Base-by-base conservation (phyloP, 2,797 vertebrate genomes). In the Cyprinodon diabolis region DNA sequence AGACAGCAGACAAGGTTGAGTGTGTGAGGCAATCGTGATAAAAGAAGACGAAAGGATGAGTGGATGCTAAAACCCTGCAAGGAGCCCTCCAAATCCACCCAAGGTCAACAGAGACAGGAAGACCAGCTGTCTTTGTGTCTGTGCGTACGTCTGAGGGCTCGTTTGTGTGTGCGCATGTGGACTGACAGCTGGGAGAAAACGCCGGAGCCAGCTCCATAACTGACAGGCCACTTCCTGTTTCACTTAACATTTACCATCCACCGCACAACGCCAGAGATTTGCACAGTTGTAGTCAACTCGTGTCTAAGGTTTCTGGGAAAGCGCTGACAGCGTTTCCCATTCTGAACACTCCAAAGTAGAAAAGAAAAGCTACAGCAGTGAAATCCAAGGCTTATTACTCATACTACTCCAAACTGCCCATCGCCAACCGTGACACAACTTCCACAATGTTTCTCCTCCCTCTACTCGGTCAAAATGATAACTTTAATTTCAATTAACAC, bases 161-260 rank as follows among this genome's bases (percentile, higher is more conserved):
- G 85, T 89, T 86, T 91, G 86, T 82, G 88, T 84, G 88, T 81
- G 86, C 78, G 84, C 63, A 73, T 71, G 76, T 68, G 48, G 83
- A 82, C 79, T 78, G 85, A 88, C 92, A 93, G 91, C 92, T 93
- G 90, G 87, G 86, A 90, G 86, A 89, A 87, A 90, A 90, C 72
- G 76, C 82, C 84, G 78, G 84, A 88, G 85, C 69, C 74, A 91
- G 71, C 71, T 66, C 43, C 86, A 90, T 91, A 89, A 90, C 84
- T 91, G 90, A 93, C 90, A 88, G 89, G 78, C 87, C 79, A 87
- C 91, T 94, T 94, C 93, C 93, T 94, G 93, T 94, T 94, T 92
- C 91, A 89, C 76, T 93, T 92, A 92, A 86, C 84, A 80, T 90
- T 90, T 76, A 88, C 83, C 84, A 82, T 90, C 82, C 57, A 85